Evolutionary conservation across 2,888 invertebrate species (phyloP), one percentile per base, ranked within the genome.

Genomic region (Oegoconia quadripuncta): DNA sequence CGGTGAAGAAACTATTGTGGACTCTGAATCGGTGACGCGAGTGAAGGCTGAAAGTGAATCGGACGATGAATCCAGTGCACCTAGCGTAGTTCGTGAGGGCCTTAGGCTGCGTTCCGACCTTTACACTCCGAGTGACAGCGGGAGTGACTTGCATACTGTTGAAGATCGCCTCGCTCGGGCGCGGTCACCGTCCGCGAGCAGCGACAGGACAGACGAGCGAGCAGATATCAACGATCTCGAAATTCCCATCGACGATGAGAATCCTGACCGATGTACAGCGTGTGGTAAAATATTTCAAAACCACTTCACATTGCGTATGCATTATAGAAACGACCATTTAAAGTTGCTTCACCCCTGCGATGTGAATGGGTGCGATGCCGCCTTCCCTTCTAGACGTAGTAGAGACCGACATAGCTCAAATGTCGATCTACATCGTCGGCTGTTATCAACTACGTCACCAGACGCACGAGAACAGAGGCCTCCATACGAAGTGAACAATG

Each of bases 281-380:
- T 97, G 97, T 71, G 93, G 95, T 12, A 95, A 96, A 82, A 90
- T 94, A 70, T 97, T 97, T 89, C 95, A 95, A 73, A 96, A 96
- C 78, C 95, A 95, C 74, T 96, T 96, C 73, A 94, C 94, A 28
- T 91, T 96, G 56, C 96, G 96, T 65, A 94, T 95, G 52, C 97
- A 97, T 77, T 97, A 95, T 79, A 94, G 96, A 81, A 96, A 94
- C 77, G 96, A 96, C 35, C 97, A 97, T 76, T 90, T 96, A 52
- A 96, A 96, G 74, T 81, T 96, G 63, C 93, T 95, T 91, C 96
- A 96, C 70, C 93, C 93, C 36, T 97, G 97, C 80, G 95, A 94
- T 55, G 94, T 97, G 22, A 95, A 93, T 62, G 97, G 97, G 1
- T 97, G 96, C 77, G 95, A 95, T 72, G 96, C 96, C 4, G 93